Evolutionary conservation across 2,113 vertebrate species (phyloP), one percentile per base, ranked within the genome.

Genomic region (Hemibagrus wyckioides): DNA sequence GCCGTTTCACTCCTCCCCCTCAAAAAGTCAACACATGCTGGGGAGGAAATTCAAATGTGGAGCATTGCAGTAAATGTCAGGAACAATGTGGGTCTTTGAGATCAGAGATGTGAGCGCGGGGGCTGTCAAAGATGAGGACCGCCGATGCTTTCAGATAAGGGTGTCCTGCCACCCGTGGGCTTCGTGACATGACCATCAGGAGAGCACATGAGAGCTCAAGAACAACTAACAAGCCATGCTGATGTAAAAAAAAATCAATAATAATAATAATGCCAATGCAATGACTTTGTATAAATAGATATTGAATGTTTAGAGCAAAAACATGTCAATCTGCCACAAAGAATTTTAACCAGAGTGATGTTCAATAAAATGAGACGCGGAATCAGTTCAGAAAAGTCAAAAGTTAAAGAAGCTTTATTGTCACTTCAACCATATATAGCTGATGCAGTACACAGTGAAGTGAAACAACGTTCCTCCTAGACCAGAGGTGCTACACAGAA

Each of bases 41-140:
- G 86, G 85, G 90, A 91, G 86, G 86, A 90, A 88, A 90, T 90
- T 88, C 67, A 84, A 88, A 89, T 88, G 88, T 77, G 83, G 67
- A 86, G 80, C 87, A 84, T 69, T 85, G 86, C 85, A 71, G 86
- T 90, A 90, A 92, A 88, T 89, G 91, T 90, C 90, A 91, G 84
- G 76, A 85, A 90, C 89, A 90, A 90, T 86, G 89, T 77, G 79
- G 69, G 83, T 71, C 88, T 88, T 90, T 88, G 88, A 91, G 81
- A 57, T 81, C 82, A 54, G 85, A 80, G 59, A 80, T 76, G 86
- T 61, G 81, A 86, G 83, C 30, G 87, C 73, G 87, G 83, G 89
- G 85, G 63, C 80, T 65, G 65, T 87, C 77, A 57, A 54, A 71
- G 61, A 36, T 33, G 28, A 75, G 77, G 87, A 48, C 77, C 77